A percentile compares a stretch with the other conserved stretches of the same genome.
phyloP scores from a whole-genome alignment of 64 coral and sea anemone species.

The Pocillopora verrucosa region DNA sequence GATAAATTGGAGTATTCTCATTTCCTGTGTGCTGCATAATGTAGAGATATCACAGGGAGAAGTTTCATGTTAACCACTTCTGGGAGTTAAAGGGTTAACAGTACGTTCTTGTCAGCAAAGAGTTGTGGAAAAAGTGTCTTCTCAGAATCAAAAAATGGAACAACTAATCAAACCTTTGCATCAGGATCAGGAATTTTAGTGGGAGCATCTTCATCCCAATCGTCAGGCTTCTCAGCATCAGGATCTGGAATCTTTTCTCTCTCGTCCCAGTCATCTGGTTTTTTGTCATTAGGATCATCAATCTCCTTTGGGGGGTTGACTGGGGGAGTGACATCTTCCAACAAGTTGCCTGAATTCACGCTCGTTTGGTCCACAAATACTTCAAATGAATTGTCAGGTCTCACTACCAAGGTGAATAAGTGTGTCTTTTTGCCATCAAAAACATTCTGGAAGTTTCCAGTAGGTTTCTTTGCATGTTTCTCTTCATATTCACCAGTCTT shows the following conservation, averaged over 20 bases:
- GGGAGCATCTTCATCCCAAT: slow-evolving; percentile 99
- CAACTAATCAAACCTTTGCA: slow-evolving; percentile 66
- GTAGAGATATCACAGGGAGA: no score
- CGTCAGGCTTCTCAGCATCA: slow-evolving; percentile 97
- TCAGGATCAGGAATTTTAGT: slow-evolving; percentile 87
- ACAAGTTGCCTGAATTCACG: slow-evolving; percentile 72
- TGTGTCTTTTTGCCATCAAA: slow-evolving; percentile 99
- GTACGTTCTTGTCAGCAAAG: neutral
- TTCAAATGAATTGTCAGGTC: slow-evolving; percentile 93
- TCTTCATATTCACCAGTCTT: slow-evolving; percentile 89
- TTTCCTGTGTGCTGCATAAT: no score
- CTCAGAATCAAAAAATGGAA: neutral
- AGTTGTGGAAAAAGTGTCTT: no score
- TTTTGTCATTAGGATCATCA: slow-evolving; percentile 89
- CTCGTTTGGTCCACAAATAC: slow-evolving; percentile 91
- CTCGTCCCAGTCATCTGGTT: slow-evolving; percentile 98
- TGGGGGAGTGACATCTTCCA: slow-evolving; percentile 87
- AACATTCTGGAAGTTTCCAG: slow-evolving; percentile 90
- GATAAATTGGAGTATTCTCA: no score
- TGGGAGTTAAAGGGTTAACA: no score
- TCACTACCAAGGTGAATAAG: slow-evolving; percentile 82
- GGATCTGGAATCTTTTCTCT: slow-evolving; percentile 97
- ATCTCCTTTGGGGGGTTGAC: slow-evolving; percentile 94
- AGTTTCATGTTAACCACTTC: no score
- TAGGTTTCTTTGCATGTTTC: slow-evolving; percentile 98